phyloP scores from a whole-genome alignment of 2,888 invertebrate species.

The Xestia c-nigrum region DNA sequence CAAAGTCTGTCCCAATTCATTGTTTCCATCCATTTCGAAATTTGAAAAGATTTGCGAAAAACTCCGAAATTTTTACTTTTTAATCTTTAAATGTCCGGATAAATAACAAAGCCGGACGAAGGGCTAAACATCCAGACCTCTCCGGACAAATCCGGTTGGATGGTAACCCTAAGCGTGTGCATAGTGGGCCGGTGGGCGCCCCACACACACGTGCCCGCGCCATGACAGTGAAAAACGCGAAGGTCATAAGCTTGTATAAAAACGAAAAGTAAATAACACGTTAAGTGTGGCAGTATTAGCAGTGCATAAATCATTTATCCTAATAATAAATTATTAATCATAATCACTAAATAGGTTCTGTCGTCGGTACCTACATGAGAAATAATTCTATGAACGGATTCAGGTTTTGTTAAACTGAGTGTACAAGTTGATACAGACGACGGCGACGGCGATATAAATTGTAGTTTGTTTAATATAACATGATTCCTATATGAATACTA shows the following conservation, averaged over 20 bases:
- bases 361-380: background rate
- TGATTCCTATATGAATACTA: background rate
- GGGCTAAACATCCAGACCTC: background rate
- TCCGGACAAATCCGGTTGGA: background rate
- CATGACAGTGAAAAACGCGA: conserved; percentile 77
- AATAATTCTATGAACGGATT: background rate
- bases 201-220: conserved; percentile 57
- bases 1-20: no score
- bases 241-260: conserved; percentile 66
- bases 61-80: background rate
- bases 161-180: background rate
- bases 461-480: background rate
- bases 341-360: conserved; percentile 17
- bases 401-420: background rate
- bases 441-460: background rate
- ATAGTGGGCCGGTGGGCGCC: conserved; percentile 51
- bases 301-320: conserved; percentile 25
- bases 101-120: background rate
- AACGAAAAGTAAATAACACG: conserved; percentile 41
- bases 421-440: no score
- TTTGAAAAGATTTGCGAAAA: background rate
- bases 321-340: conserved; percentile 29
- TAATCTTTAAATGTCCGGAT: background rate
- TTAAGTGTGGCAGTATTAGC: conserved; percentile 13
- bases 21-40: no score